Evolutionary conservation across 1,140 invertebrate genomes (phyloP).

Genomic region (Trichonephila inaurata): DNA sequence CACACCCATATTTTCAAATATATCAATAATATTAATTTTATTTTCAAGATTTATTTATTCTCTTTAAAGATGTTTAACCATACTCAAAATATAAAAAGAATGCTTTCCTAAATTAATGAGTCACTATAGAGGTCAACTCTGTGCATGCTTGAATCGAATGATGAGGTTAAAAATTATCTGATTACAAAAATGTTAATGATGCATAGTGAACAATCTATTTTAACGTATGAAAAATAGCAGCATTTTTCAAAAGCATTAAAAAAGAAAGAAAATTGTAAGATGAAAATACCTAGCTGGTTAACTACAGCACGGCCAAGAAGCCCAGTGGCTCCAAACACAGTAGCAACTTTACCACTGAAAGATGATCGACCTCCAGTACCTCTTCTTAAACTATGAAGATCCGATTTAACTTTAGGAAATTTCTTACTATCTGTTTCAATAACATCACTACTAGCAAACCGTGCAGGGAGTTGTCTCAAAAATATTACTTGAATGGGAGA

Average conservation of each 20-base stretch:
- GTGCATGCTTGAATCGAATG: no score
- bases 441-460: slow-evolving; percentile 40
- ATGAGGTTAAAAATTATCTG: no score
- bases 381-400: slow-evolving; percentile 62
- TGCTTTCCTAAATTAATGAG: no score
- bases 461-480: not conserved
- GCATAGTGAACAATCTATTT: no score
- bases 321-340: slow-evolving; percentile 96
- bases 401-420: slow-evolving; percentile 64
- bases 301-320: slow-evolving; percentile 92
- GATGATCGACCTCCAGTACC: slow-evolving; percentile 96
- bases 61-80: no score
- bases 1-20: no score
- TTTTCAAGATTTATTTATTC: no score
- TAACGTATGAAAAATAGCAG: no score
- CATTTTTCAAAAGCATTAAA: not conserved
- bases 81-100: no score
- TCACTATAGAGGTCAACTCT: no score
- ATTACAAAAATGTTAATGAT: no score
- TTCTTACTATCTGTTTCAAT: slow-evolving; percentile 23
- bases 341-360: slow-evolving; percentile 97
- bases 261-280: not conserved
- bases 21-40: no score
- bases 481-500: slow-evolving; percentile 38
- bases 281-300: slow-evolving; percentile 89